phyloP scores from a whole-genome alignment of 2,113 vertebrate genomes.

The Aspidoscelis tigris region DNA sequence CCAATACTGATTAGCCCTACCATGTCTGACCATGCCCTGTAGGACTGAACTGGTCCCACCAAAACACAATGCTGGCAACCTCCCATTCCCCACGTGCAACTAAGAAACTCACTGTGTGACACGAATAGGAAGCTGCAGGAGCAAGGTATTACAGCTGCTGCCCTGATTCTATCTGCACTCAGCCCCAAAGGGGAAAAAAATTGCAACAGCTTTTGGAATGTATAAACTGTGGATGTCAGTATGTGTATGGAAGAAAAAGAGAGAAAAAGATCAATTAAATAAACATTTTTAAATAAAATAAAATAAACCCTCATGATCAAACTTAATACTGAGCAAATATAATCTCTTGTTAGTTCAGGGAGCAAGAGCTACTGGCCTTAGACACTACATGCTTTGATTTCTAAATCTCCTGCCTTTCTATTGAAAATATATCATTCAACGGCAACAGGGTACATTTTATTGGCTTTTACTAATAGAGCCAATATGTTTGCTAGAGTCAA shows the following conservation, averaged over 20 bases:
- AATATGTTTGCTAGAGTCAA: slow-evolving; percentile 20
- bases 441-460: slow-evolving; percentile 47
- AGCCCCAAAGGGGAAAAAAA: too few relatives aligned
- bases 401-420: slow-evolving; percentile 49
- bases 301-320: slow-evolving; percentile 19
- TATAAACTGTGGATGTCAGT: slow-evolving; percentile 10
- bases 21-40: too few relatives aligned
- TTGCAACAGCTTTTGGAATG: neutral
- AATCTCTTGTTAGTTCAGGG: slow-evolving; percentile 27
- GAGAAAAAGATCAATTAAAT: slow-evolving; percentile 42
- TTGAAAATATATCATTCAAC: slow-evolving; percentile 48
- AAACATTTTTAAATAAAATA: slow-evolving; percentile 11
- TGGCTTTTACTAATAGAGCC: slow-evolving; percentile 35
- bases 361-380: slow-evolving; percentile 58
- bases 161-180: too few relatives aligned
- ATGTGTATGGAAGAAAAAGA: slow-evolving; percentile 9
- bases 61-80: too few relatives aligned
- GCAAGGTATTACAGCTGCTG: too few relatives aligned
- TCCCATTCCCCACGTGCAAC: too few relatives aligned
- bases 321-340: slow-evolving; percentile 48
- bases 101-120: too few relatives aligned
- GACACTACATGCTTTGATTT: slow-evolving; percentile 54
- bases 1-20: too few relatives aligned
- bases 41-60: too few relatives aligned
- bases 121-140: too few relatives aligned